Percentiles rank a stretch among this genome's conserved stretches.
These are phyloP conservation scores for Macrotis lagotis DNA, from an alignment of 2,113 vertebrate genomes.

Conservation along the genomic window DNA sequence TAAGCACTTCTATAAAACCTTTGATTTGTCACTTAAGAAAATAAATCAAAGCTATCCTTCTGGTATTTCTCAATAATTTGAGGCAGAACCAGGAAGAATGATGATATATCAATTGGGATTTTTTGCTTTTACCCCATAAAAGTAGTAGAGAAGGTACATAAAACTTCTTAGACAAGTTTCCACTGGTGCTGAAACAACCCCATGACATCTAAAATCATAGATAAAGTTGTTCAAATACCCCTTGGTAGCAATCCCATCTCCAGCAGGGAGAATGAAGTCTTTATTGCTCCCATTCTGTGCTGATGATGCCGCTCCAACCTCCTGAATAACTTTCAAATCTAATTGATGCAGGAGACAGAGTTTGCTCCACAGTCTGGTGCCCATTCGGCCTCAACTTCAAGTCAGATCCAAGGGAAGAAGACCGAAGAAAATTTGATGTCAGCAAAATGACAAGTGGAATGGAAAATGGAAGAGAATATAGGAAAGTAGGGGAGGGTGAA, in stretches of 20 bases:
- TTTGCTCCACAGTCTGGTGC: background rate
- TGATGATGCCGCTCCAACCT: background rate
- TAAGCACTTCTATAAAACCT: background rate
- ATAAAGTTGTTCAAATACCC: background rate
- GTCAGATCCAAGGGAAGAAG: background rate
- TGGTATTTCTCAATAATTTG: background rate
- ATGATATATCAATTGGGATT: background rate
- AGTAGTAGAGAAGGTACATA: background rate
- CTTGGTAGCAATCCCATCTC: background rate
- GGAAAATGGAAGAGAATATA: background rate
- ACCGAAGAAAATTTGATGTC: background rate
- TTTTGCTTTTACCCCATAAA: background rate
- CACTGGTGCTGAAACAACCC: background rate
- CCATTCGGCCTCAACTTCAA: background rate
- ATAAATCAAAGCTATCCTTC: background rate
- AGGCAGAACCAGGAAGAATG: background rate
- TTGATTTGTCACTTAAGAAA: background rate
- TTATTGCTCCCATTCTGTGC: background rate
- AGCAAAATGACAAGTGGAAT: background rate
- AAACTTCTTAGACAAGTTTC: background rate
- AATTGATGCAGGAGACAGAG: background rate
- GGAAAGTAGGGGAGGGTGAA: background rate
- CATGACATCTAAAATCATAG: background rate
- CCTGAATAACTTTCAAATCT: background rate
- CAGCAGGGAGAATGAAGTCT: background rate